These are phyloP conservation scores for Brachionus calyciflorus DNA, from an alignment of 1,140 invertebrate genomes.

Conservation along the genomic window DNA sequence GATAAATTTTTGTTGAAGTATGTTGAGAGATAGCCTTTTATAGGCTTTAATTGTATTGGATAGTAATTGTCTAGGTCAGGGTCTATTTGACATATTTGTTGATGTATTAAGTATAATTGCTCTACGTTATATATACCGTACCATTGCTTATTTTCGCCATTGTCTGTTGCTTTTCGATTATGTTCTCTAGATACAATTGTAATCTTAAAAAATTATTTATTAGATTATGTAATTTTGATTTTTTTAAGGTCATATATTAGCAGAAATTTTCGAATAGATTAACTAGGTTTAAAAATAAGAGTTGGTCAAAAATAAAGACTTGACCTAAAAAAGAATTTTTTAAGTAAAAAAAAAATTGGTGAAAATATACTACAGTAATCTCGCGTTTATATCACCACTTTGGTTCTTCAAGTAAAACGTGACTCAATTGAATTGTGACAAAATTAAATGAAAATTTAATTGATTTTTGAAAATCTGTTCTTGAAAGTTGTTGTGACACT, in stretches of 20 bases:
- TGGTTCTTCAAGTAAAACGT: no score
- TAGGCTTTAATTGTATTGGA: conserved; percentile 26
- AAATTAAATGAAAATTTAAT: no score
- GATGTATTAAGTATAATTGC: conserved; percentile 38
- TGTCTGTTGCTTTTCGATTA: conserved; percentile 5
- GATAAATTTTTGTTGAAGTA: conserved; percentile 12
- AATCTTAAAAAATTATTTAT: conserved; percentile 24
- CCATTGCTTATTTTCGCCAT: conserved; percentile 26
- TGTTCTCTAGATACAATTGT: conserved; percentile 24
- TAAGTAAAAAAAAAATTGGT: no score
- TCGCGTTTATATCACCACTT: no score
- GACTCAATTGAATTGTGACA: no score
- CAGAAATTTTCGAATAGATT: no score
- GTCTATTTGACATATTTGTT: conserved; percentile 24
- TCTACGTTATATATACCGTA: conserved; percentile 23
- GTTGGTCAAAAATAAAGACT: no score
- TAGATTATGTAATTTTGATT: background rate
- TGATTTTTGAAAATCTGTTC: no score
- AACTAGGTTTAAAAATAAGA: no score
- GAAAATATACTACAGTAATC: no score
- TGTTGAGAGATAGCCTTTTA: conserved; percentile 33
- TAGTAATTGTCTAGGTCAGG: background rate
- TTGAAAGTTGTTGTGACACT: no score
- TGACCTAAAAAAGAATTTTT: no score
- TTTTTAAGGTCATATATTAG: background rate